Percentiles rank a stretch among this genome's conserved stretches.
Conservation (phyloP, 2,113 vertebrate species). For the Cercopithecus mona region DNA sequence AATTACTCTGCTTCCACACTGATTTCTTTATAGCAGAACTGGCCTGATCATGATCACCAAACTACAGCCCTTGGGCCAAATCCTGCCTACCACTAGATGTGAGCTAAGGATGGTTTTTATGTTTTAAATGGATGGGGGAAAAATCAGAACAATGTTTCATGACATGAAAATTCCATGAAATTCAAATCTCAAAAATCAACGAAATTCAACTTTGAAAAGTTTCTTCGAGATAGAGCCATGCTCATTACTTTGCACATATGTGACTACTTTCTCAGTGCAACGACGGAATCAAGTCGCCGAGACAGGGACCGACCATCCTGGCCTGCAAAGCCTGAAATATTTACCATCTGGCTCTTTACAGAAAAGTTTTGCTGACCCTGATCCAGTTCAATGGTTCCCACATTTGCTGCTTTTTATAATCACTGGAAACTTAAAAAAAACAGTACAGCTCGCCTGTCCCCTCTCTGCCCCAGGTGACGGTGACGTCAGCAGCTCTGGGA, state of each 20-base stretch:
- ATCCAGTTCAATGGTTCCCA: neutral
- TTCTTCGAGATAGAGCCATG: neutral
- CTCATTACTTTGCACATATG: neutral
- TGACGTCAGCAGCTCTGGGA: neutral
- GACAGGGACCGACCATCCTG: neutral
- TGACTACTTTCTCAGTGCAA: neutral
- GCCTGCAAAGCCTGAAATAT: neutral
- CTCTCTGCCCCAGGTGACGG: neutral
- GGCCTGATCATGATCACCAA: neutral
- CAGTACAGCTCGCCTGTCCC: neutral
- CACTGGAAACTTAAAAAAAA: neutral
- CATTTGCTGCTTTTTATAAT: neutral
- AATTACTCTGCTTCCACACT: neutral
- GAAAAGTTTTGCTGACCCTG: neutral
- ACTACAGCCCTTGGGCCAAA: accelerated
- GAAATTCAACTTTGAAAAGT: neutral
- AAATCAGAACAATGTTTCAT: neutral
- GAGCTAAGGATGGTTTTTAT: neutral
- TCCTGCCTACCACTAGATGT: neutral
- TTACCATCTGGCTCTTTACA: neutral
- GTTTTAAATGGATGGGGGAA: neutral
- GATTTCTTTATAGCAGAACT: neutral
- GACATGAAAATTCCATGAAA: neutral
- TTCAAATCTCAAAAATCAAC: neutral
- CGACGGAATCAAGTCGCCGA: neutral